These are phyloP conservation scores for Irena cyanogastra DNA, from an alignment of 2,113 vertebrate genomes.

Conservation along the genomic window DNA sequence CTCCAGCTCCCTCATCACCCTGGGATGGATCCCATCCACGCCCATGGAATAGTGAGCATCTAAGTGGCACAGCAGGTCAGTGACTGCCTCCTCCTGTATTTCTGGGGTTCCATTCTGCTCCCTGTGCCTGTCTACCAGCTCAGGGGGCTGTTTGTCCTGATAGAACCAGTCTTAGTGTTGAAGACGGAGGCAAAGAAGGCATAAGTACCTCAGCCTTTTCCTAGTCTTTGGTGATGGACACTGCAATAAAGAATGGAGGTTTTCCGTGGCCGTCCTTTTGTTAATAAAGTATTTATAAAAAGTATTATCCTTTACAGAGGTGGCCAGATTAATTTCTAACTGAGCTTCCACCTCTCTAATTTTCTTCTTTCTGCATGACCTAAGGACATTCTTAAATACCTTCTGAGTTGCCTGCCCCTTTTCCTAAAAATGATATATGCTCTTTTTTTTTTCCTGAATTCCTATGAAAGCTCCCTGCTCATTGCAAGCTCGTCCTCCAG, in stretches of 20 bases:
- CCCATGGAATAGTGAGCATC: background rate
- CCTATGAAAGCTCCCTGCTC: background rate
- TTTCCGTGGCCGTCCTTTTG: background rate
- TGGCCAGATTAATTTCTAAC: background rate
- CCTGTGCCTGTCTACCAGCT: background rate
- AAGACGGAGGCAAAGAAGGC: background rate
- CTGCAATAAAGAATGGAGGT: background rate
- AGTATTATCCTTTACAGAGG: background rate
- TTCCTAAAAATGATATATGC: background rate
- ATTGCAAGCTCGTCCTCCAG: fast-evolving
- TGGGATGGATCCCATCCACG: background rate
- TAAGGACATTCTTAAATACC: background rate
- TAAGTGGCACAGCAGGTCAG: background rate
- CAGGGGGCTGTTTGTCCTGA: fast-evolving
- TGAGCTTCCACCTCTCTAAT: background rate
- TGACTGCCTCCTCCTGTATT: background rate
- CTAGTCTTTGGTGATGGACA: background rate
- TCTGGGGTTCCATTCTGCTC: background rate
- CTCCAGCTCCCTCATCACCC: background rate
- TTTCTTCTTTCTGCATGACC: background rate
- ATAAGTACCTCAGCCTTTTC: background rate
- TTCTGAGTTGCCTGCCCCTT: background rate
- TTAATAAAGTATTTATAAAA: background rate
- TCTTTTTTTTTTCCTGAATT: background rate
- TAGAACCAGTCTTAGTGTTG: background rate